Base-by-base conservation (phyloP, 2,113 vertebrate species). In the Anser brachyrhynchus region DNA sequence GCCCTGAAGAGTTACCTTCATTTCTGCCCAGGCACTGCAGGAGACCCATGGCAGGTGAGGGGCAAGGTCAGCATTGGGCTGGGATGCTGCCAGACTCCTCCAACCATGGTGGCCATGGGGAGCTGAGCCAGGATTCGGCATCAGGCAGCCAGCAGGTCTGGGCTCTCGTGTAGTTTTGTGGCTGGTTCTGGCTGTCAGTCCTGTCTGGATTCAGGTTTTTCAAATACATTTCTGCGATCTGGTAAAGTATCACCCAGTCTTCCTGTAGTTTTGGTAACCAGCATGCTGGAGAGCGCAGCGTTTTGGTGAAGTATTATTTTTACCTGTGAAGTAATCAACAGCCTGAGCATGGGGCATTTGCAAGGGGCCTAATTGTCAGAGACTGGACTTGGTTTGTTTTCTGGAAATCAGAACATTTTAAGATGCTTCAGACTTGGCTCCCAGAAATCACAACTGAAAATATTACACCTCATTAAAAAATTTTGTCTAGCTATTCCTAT, bases 221-320 rank as follows among this genome's bases (percentile, higher is more conserved):
- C 49, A 73, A 23, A n/a, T 19, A 3, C 12, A 41, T 16, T 49
- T 26, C 13, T 0, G 0, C 81, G 70, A 19, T 43, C 73, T 89
- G 72, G 65, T 44, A 71, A 66, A 57, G 5, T 10, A 41, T 16
- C 46, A 41, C 70, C 29, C 18, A 3, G 17, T 66, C 16, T 39
- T 90, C 4, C 0, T 55, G 76, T n/a, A 26, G 46, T 49, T 81
- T 33, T 92, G 80, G 11, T 49, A 49, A 49, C 33, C 22, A 61
- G 54, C 52, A 4, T 51, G 16, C 78, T 33, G 28, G 58, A 2
- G 4, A 52, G 19, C 0, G 0, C 25, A 19, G 1, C 4, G 12
- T 35, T 20, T 29, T 5, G 28, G 22, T 65, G 13, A 61, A 43
- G 13, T 12, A 3, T 17, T 71, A 7, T 14, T 69, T 55, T 76